Evolutionary conservation across 2,113 vertebrate genomes (phyloP), one percentile per base, ranked within the genome.

Genomic region (Salvelinus sp.): DNA sequence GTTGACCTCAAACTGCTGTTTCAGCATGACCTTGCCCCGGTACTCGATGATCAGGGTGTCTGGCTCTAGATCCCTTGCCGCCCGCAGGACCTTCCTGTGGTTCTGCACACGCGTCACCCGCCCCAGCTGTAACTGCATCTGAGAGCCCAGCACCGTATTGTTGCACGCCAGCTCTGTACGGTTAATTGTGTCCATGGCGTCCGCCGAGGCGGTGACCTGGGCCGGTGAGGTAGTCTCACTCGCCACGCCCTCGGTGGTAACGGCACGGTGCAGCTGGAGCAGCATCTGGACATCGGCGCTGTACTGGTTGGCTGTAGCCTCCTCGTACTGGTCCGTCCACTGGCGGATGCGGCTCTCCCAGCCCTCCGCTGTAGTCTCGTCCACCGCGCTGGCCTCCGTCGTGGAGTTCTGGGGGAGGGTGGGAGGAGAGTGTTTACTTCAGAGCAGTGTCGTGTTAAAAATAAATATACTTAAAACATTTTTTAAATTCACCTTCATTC

Each of bases 251-350:
- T 92, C 88, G 12, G 93, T 92, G 77, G 95, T 10, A 44, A 44
- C 93, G 76, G 94, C 91, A 0, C 96, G 93, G 73, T 96, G 95
- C 13, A 94, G 94, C 83, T 96, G 94, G 67, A 99, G 91, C 70
- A 98, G 91, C 33, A 94, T 97, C 83, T 97, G 97, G 30, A 99
- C 93, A 44, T 99, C 98, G 4, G 97, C 97, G 18, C 98, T 99
- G 87, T 99, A 99, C 87, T 99, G 98, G 92, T 99, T 99, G 0
- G 93, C 93, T 78, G 95, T 92, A 79, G 98, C 96, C 88, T 99
- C 98, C 85, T 99, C 97, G 2, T 99, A 99, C 85, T 99, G 96
- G 90, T 99, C 97, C 0, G 98, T 99, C 98, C 98, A 99, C 83
- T 98, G 95, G 47, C 96, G 93, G 81, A 99, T 99, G 67, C 93